Base-by-base conservation (phyloP, 37 sponge, comb jelly and placozoan species). In the Beroe ovata region DNA sequence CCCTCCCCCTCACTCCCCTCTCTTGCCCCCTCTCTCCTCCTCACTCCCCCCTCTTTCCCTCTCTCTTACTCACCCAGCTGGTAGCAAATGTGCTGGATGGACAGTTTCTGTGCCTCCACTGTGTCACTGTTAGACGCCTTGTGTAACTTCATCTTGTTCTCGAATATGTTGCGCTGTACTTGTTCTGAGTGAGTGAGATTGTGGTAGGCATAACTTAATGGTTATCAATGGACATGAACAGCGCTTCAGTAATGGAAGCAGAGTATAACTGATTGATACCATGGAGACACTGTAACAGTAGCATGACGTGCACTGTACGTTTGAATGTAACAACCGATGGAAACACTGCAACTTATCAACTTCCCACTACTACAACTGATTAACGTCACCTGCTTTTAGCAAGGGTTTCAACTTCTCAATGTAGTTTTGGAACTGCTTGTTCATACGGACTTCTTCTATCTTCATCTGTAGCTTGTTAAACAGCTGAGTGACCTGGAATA, bases 341-440 rank as follows among this genome's bases (percentile, higher is more conserved):
- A n/a, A n/a, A n/a, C n/a, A n/a, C n/a, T n/a, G n/a, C n/a, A n/a
- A n/a, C n/a, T n/a, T n/a, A n/a, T n/a, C n/a, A n/a, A n/a, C n/a
- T n/a, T n/a, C n/a, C n/a, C n/a, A n/a, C n/a, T n/a, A n/a, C n/a
- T n/a, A n/a, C n/a, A n/a, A n/a, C n/a, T n/a, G n/a, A n/a, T n/a
- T n/a, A n/a, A n/a, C n/a, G n/a, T n/a, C n/a, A 77, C 84, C 84
- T 4, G 84, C 42, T 77, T 42, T 77, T 0, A 77, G 84, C 41
- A 77, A 42, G 4, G 84, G 84, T 77, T 77, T 77, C 11, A 77
- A 26, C 47, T 77, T 77, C 8, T 77, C 84, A 42, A 77, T 77
- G 47, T 77, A 77, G 28, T 22, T 77, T 29, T 77, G 84, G 22
- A 77, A 77, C 84, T 77, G 84, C 25, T 35, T 39, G 84, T 77